Evolutionary conservation across 2,797 vertebrate species (phyloP), one percentile per base, ranked within the genome.

Genomic region (Lutjanus campechanus): DNA sequence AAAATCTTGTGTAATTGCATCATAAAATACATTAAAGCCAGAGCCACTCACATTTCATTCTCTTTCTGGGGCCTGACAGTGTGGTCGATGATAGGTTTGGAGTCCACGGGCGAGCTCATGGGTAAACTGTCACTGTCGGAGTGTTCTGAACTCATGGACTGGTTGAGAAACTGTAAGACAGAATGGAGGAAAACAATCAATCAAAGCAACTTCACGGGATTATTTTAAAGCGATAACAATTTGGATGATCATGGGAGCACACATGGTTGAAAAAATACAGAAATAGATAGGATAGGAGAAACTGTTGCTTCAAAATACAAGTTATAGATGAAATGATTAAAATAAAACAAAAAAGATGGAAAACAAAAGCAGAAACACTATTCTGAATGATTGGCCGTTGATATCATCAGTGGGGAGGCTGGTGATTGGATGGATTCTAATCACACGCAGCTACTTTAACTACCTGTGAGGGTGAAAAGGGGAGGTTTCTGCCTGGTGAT

Each of bases 401-500:
- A 72, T 70, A 46, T 66, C 22, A 60, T 76, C 43, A 73, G 65
- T 77, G 56, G 77, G 71, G 29, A 60, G 62, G 19, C 12, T 71
- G 73, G 65, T 90, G 86, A 92, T 76, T 90, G 85, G 79, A 84
- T 69, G 75, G 77, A 77, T 79, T 82, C 61, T 73, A 63, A 85
- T 73, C 65, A 73, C 73, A 78, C 72, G 60, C 86, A 9, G 92
- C 94, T 94, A 93, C 88, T 91, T 89, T 89, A 91, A 95, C 97
- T 98, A 98, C 97, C 97, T 98, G 96, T 2, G 96, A 97, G 89
- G 97, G 97, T 94, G 97, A 98, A 97, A 97, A 98, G 90, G 96
- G 96, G 68, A 97, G 96, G 91, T 94, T 94, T 98, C 96, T 97
- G 95, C 95, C 92, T 94, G 96, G 94, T 93, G 96, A 96, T 84